phyloP scores from a whole-genome alignment of 1,140 invertebrate genomes.

The Pararge aegeria region DNA sequence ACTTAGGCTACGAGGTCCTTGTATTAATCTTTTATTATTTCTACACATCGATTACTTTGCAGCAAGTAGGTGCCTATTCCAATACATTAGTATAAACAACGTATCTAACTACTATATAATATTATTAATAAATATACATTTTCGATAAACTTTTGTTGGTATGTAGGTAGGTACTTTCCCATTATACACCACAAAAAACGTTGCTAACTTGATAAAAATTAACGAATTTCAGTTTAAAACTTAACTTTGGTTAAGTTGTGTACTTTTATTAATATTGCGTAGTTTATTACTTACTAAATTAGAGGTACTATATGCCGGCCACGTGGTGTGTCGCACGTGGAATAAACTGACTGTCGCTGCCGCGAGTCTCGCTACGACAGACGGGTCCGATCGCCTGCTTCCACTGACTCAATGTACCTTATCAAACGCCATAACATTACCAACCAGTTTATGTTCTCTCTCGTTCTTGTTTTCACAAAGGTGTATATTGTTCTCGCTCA shows the following conservation, averaged over 20 bases:
- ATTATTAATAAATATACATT: too few species aligned
- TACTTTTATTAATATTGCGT: background rate
- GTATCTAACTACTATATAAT: too few species aligned
- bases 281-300: slow-evolving; percentile 39
- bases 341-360: slow-evolving; percentile 50
- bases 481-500: slow-evolving; percentile 20
- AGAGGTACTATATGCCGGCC: slow-evolving; percentile 51
- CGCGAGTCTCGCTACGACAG: slow-evolving; percentile 61
- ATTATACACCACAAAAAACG: too few species aligned
- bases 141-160: background rate
- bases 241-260: background rate
- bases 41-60: too few species aligned
- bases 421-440: slow-evolving; percentile 42
- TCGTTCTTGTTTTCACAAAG: slow-evolving; percentile 11
- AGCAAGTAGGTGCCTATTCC: too few species aligned
- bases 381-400: slow-evolving; percentile 21
- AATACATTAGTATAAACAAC: too few species aligned
- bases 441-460: slow-evolving; percentile 34
- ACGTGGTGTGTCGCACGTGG: slow-evolving; percentile 50
- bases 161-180: too few species aligned
- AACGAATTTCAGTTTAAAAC: background rate
- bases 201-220: too few species aligned
- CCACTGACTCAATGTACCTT: slow-evolving; percentile 38
- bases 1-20: too few species aligned
- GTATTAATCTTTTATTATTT: too few species aligned